phyloP scores from a whole-genome alignment of 2,113 vertebrate species.

The Crotalus horridus region DNA sequence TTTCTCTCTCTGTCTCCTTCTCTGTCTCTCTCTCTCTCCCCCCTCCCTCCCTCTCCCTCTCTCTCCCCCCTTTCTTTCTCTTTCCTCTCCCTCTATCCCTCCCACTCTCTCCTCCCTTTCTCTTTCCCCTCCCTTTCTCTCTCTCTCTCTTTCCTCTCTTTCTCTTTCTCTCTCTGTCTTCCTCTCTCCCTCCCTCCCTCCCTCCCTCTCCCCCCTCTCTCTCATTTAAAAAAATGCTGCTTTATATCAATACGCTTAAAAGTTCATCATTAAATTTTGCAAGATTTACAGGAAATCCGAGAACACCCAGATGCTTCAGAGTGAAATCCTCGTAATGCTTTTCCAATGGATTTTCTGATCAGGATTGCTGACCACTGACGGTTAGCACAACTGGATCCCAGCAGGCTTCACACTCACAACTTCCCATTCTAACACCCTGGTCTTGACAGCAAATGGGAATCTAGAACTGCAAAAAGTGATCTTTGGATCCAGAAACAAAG shows the following conservation, averaged over 20 bases:
- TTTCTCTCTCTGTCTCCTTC: no score
- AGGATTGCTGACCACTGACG: background rate
- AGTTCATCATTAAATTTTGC: background rate
- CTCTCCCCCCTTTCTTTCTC: no score
- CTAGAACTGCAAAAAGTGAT: background rate
- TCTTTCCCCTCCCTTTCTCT: rapidly evolving
- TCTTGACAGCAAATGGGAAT: background rate
- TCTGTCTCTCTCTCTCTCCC: no score
- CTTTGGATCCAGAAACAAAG: background rate
- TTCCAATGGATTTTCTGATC: background rate
- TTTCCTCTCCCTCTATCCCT: no score
- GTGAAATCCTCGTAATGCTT: background rate
- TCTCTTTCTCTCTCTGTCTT: no score
- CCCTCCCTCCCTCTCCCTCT: no score
- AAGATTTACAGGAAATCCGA: background rate
- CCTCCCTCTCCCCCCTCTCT: no score
- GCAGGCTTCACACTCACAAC: background rate
- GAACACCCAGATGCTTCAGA: background rate
- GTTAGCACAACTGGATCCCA: background rate
- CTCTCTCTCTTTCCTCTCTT: no score
- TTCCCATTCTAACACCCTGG: background rate
- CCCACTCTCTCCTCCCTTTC: no score
- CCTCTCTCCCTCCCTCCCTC: no score
- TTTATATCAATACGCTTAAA: background rate
- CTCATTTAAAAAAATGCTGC: background rate